These are phyloP conservation scores for Homalodisca vitripennis DNA, from an alignment of 1,140 invertebrate genomes.

Conservation along the genomic window DNA sequence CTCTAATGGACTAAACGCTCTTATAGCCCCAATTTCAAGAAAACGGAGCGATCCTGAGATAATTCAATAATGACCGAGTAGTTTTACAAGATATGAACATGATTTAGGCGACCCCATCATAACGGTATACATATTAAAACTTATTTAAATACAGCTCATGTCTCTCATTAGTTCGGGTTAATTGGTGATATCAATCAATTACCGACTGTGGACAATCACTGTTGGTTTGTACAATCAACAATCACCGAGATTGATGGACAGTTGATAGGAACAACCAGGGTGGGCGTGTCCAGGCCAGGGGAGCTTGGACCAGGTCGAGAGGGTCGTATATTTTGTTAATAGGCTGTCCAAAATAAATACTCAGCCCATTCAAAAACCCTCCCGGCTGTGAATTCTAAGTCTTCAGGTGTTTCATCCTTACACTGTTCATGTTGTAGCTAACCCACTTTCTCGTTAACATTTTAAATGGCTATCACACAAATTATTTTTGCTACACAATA, in stretches of 20 bases:
- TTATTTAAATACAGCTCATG: constrained; percentile 8
- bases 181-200: not conserved
- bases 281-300: not conserved
- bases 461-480: too few species aligned
- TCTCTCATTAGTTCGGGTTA: not conserved
- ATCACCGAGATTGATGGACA: not conserved
- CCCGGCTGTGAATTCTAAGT: not conserved
- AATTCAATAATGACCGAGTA: constrained; percentile 14
- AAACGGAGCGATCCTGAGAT: constrained; percentile 12
- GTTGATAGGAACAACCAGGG: not conserved
- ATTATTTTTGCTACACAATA: too few species aligned
- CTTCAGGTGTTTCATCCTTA: not conserved
- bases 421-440: too few species aligned
- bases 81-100: not conserved
- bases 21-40: not conserved
- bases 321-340: not conserved
- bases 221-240: not conserved
- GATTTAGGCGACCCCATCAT: constrained; percentile 7
- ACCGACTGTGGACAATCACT: not conserved
- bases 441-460: too few species aligned
- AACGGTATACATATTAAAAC: constrained; percentile 11
- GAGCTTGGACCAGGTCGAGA: not conserved
- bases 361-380: not conserved
- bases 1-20: not conserved
- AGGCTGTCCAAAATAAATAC: not conserved